Conservation (phyloP, 2,113 vertebrate species). For the Camarhynchus parvulus region DNA sequence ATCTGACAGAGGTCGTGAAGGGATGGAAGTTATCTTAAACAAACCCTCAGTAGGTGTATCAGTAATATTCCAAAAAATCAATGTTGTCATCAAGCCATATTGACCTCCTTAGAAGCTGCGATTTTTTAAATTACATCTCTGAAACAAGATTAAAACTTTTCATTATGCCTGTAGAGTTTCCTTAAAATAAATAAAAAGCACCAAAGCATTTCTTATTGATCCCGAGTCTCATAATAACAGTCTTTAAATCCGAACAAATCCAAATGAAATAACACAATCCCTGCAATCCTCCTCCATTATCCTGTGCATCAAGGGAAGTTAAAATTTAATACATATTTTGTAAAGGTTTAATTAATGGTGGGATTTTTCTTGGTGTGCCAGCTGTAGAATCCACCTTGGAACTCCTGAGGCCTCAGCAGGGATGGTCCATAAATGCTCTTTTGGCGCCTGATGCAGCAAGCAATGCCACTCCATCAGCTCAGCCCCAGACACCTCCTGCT, state of each 20-base stretch:
- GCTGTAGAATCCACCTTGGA: background rate
- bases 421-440: background rate
- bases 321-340: background rate
- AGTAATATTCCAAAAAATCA: constrained; percentile 62
- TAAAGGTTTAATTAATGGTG: background rate
- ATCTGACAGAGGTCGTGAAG: background rate
- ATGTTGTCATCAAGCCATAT: constrained; percentile 23
- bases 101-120: constrained; percentile 51
- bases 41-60: background rate
- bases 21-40: constrained; percentile 2
- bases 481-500: background rate
- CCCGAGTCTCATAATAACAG: background rate
- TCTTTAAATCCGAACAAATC: constrained; percentile 1
- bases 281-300: background rate
- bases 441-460: background rate
- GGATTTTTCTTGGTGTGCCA: background rate
- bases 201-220: background rate
- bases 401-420: background rate
- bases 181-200: constrained; percentile 15
- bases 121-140: constrained; percentile 53
- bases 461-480: rapidly evolving
- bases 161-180: constrained; percentile 24
- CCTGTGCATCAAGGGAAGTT: background rate
- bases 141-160: constrained; percentile 51
- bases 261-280: background rate